These are phyloP conservation scores for Dynastes tityus DNA, from an alignment of 2,888 invertebrate species.

Conservation along the genomic window DNA sequence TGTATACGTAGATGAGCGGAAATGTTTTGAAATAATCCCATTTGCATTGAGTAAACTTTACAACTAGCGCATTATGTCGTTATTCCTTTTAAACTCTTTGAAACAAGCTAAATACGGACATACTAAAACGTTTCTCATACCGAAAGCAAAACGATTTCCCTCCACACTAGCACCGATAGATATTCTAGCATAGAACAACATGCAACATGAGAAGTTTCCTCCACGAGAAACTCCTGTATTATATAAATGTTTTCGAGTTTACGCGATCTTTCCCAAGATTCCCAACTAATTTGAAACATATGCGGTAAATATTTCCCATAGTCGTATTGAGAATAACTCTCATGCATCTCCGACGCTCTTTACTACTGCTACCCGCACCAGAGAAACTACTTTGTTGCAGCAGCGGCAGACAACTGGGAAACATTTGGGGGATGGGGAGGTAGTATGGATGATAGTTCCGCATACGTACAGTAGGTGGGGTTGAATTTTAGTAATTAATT, in stretches of 20 bases:
- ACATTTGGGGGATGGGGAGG: not conserved
- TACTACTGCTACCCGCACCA: not conserved
- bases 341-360: not conserved
- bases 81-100: too few relatives aligned
- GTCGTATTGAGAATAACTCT: not conserved
- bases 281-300: conserved; percentile 7
- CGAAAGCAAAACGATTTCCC: too few relatives aligned
- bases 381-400: not conserved
- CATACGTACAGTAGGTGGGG: too few relatives aligned
- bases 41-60: too few relatives aligned
- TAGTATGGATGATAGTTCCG: not conserved
- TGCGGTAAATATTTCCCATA: conserved; percentile 2
- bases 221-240: not conserved
- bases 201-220: not conserved
- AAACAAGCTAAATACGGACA: too few relatives aligned
- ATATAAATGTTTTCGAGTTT: conserved; percentile 6
- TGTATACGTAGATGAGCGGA: too few relatives aligned
- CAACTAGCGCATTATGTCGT: too few relatives aligned
- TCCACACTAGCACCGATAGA: too few relatives aligned
- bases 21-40: too few relatives aligned
- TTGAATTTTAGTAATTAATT: too few relatives aligned
- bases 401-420: not conserved
- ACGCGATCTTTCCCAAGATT: not conserved
- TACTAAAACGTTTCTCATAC: too few relatives aligned
- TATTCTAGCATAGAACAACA: not conserved